phyloP scores from a whole-genome alignment of 2,888 invertebrate genomes.

The Atherix ibis region DNA sequence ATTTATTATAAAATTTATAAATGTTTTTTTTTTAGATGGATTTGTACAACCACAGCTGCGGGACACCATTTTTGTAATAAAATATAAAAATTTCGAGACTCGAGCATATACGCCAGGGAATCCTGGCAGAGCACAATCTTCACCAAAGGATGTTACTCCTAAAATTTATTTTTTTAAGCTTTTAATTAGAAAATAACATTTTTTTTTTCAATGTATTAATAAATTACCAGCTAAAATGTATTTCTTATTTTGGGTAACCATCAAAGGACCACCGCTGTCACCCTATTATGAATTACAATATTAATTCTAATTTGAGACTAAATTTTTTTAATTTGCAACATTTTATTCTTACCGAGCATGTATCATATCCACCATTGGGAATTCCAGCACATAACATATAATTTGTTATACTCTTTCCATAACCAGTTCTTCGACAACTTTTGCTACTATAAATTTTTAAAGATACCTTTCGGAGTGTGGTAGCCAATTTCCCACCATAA shows the following conservation, averaged over 20 bases:
- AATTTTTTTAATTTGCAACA: background rate
- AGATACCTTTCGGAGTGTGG: conserved; percentile 2
- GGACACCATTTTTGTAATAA: background rate
- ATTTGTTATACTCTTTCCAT: background rate
- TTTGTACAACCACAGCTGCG: background rate
- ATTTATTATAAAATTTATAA: background rate
- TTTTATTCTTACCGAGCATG: conserved; percentile 2
- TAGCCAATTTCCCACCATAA: background rate
- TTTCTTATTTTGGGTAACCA: conserved; percentile 17
- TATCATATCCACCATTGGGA: background rate
- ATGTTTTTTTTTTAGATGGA: background rate
- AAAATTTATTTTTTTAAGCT: conserved; percentile 10
- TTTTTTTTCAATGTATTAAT: background rate
- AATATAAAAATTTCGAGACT: conserved; percentile 41
- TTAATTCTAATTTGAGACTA: background rate
- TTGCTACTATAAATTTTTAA: conserved; percentile 3
- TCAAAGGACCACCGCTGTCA: conserved; percentile 13
- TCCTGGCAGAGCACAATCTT: conserved; percentile 29
- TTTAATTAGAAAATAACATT: background rate
- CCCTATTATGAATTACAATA: conserved; percentile 1
- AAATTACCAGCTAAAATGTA: conserved; percentile 3
- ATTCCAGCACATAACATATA: conserved; percentile 5
- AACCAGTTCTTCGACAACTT: conserved; percentile 2
- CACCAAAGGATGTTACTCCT: conserved; percentile 45
- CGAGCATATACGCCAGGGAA: conserved; percentile 59